Evolutionary conservation across 2,888 invertebrate genomes (phyloP).

Genomic region (Crioceris asparagi): DNA sequence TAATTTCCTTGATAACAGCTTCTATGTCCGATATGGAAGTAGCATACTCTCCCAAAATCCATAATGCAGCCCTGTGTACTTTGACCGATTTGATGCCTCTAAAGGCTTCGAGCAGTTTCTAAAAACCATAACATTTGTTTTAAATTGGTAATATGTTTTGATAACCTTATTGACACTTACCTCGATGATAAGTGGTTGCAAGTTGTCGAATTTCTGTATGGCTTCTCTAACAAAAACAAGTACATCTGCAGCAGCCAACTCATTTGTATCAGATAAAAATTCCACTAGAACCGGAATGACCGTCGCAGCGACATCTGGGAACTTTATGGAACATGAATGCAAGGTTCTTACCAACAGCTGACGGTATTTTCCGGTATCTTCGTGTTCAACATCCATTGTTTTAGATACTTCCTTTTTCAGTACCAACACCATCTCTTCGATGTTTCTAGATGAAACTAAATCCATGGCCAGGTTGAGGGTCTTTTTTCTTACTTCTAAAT

Average conservation of each 20-base stretch:
- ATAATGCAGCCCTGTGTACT: conserved; percentile 87
- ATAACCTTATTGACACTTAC: conserved; percentile 31
- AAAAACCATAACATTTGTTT: conserved; percentile 14
- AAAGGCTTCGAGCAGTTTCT: conserved; percentile 70
- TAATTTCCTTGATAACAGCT: conserved; percentile 66
- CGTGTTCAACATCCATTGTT: conserved; percentile 74
- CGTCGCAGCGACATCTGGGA: conserved; percentile 87
- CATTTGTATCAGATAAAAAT: conserved; percentile 80
- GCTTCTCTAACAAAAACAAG: conserved; percentile 91
- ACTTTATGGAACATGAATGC: conserved; percentile 88
- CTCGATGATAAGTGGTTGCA: conserved; percentile 74
- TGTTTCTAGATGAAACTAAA: conserved; percentile 81
- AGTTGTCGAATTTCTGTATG: conserved; percentile 80
- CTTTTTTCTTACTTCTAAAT: conserved; percentile 64
- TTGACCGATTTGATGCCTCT: conserved; percentile 80
- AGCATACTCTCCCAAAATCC: conserved; percentile 97
- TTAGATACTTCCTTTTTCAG: conserved; percentile 88
- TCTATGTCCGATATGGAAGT: conserved; percentile 65
- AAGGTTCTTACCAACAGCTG: conserved; percentile 91
- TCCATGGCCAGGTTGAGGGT: conserved; percentile 59
- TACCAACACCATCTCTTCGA: conserved; percentile 89
- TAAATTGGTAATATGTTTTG: not conserved
- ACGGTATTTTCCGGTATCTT: conserved; percentile 91
- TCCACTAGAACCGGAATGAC: conserved; percentile 93
- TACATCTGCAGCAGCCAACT: conserved; percentile 87